These are phyloP conservation scores for Andinoacara biseriatus DNA, from an alignment of 2,113 vertebrate genomes.

Conservation along the genomic window DNA sequence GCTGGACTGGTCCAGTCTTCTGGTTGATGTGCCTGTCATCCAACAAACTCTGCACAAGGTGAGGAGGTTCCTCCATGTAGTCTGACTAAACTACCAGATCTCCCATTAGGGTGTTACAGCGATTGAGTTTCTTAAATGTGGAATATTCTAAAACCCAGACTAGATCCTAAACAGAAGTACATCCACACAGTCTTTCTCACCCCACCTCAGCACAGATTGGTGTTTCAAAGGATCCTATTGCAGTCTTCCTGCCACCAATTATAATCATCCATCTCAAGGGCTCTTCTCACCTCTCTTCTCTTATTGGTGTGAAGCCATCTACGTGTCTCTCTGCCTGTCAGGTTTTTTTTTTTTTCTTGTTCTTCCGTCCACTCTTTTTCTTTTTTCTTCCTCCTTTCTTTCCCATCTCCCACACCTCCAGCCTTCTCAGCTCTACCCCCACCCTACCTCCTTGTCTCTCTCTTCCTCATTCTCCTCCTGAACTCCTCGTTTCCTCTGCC, in stretches of 20 bases:
- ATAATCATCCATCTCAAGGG: constrained; percentile 20
- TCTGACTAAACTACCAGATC: background rate
- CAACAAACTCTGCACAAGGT: constrained; percentile 89
- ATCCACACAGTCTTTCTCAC: background rate
- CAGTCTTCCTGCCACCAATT: constrained; percentile 40
- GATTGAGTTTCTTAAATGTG: background rate
- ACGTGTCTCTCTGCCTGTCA: background rate
- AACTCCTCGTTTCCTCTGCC: background rate
- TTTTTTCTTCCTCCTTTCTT: background rate
- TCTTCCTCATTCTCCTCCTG: background rate
- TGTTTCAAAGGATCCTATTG: background rate
- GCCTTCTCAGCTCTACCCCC: background rate
- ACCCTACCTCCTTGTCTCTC: background rate
- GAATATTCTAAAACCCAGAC: background rate
- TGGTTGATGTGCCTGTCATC: constrained; percentile 75
- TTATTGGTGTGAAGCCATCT: constrained; percentile 46
- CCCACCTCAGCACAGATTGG: background rate
- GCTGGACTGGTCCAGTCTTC: constrained; percentile 85
- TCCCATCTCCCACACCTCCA: background rate
- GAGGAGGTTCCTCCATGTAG: background rate
- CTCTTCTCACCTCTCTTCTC: constrained; percentile 28
- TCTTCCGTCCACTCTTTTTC: background rate
- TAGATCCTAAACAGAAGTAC: background rate
- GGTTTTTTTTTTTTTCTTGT: background rate
- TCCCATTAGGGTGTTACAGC: background rate